Base-by-base conservation (phyloP, 1,140 invertebrate genomes). In the Euura saliciscinereae region DNA sequence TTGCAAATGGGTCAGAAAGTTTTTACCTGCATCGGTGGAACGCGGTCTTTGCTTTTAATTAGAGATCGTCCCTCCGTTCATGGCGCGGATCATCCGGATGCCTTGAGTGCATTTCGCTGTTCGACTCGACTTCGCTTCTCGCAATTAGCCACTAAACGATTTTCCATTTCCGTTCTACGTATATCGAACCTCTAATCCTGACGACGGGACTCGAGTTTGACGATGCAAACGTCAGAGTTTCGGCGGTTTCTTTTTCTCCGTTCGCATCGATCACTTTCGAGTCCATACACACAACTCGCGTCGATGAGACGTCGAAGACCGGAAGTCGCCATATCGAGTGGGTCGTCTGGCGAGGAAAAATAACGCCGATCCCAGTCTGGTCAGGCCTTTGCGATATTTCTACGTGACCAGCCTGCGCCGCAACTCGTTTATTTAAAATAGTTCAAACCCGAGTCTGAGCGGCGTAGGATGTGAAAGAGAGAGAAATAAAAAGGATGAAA, bases 261-360 rank as follows among this genome's bases (percentile, higher is more conserved):
- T 28, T 28, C 28, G 28, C 28, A 28, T 28, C 28, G 28, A 28
- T 59, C 51, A 59, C 51, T 59, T 59, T 59, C 13, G 51, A 59
- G 51, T 59, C 51, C 10, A n/a, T 3, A n/a, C 51, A 59, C 51
- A 59, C 5, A n/a, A 28, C 28, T n/a, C 0, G 51, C 51, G 51
- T 4, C 6, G 13, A 59, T 59, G 8, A 59, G 3, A 59, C 51
- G 13, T 59, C 51, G 51, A 59, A n/a, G 51, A 11, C 51, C 51
- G 51, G 51, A 59, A 59, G 51, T 59, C 51, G 10, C 51, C 51
- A 59, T 59, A 59, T 59, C 51, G 51, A 59, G 51, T n/a, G 51
- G 51, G 13, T 59, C 51, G 51, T 8, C 13, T 59, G 13, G 8
- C 3, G 51, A 59, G 51, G 51, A n/a, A 59, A 28, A 28, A n/a